Conservation (phyloP, 2,888 invertebrate species). For the Melitaea athalia region DNA sequence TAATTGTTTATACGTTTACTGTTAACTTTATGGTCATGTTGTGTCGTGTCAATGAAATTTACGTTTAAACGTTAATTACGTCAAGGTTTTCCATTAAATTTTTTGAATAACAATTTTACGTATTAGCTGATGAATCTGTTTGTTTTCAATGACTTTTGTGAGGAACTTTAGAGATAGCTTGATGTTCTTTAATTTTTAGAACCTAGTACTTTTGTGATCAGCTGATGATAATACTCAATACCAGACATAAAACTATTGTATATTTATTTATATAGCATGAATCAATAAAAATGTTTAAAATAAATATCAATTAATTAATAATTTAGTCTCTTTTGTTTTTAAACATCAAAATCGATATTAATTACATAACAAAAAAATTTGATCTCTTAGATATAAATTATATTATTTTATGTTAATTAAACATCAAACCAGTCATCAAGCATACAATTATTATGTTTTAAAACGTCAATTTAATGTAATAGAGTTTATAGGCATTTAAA, state of each 20-base stretch:
- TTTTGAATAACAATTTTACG: background rate
- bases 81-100: slow-evolving; percentile 20
- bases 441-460: background rate
- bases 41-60: slow-evolving; percentile 39
- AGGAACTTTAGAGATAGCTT: no score
- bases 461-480: slow-evolving; percentile 4
- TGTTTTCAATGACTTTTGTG: background rate
- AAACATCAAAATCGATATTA: no score
- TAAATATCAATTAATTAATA: no score
- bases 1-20: background rate
- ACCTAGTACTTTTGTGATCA: no score
- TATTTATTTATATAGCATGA: no score
- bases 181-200: no score
- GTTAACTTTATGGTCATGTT: slow-evolving; percentile 20
- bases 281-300: no score
- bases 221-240: no score
- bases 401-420: background rate
- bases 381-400: no score
- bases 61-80: slow-evolving; percentile 24
- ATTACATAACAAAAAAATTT: no score
- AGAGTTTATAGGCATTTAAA: slow-evolving; percentile 4
- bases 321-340: no score
- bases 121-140: background rate
- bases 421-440: background rate
- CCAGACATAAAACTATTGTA: no score